Percentiles rank a stretch among this genome's conserved stretches.
Conservation (phyloP, 2,888 invertebrate species). For the Xestia rhomboidea region DNA sequence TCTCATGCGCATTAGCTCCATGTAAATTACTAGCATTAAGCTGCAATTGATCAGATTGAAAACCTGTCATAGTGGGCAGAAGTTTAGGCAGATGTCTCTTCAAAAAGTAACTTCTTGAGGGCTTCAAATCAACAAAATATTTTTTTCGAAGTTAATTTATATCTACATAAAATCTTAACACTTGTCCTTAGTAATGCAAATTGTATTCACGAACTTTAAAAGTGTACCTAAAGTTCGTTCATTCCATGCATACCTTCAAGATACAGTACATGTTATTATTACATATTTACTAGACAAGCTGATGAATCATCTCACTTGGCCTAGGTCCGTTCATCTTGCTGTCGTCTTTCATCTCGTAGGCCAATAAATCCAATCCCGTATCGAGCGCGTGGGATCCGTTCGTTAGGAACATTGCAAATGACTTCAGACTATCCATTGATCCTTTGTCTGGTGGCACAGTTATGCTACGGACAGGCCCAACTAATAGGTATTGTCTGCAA, state of each 20-base stretch:
- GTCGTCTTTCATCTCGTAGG: not conserved
- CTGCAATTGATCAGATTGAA: not conserved
- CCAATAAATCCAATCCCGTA: conserved; percentile 24
- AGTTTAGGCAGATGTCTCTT: not conserved
- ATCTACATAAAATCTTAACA: not conserved
- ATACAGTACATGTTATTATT: not conserved
- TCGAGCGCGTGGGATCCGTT: conserved; percentile 16
- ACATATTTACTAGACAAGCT: not conserved
- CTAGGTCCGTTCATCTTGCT: not conserved
- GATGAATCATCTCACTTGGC: not conserved
- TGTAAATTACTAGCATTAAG: not conserved
- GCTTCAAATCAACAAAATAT: not conserved
- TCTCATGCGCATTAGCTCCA: not conserved
- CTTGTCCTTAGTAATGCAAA: not conserved
- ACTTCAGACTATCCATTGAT: conserved; percentile 41
- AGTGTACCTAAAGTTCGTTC: not conserved
- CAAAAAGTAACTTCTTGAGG: too few species aligned
- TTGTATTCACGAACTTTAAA: not conserved
- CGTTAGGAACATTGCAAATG: conserved; percentile 35
- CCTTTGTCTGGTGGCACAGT: conserved; percentile 31
- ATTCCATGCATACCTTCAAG: not conserved
- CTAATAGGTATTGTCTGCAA: conserved; percentile 7
- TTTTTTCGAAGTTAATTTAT: not conserved
- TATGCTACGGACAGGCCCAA: conserved; percentile 19
- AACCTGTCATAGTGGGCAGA: not conserved